A percentile compares a stretch with the other conserved stretches of the same genome.
These are phyloP conservation scores for Gerris buenoi DNA, from an alignment of 1,140 invertebrate genomes.

Conservation along the genomic window DNA sequence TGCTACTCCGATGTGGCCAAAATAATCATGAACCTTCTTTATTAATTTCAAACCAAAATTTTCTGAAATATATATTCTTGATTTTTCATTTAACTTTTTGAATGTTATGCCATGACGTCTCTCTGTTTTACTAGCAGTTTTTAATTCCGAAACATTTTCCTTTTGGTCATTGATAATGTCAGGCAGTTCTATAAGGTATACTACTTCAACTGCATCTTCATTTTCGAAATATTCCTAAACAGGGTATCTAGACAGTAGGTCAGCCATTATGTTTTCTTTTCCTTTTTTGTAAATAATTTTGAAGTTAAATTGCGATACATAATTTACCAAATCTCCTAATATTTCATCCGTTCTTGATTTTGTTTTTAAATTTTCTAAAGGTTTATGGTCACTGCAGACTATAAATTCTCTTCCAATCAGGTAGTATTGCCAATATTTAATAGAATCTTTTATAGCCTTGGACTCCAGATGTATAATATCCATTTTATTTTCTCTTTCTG, in stretches of 20 bases:
- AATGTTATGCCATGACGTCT: no score
- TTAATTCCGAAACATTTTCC: no score
- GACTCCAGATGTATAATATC: constrained; percentile 25
- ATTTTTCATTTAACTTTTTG: no score
- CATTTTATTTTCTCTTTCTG: constrained; percentile 12
- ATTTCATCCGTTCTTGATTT: constrained; percentile 16
- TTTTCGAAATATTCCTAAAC: constrained; percentile 6
- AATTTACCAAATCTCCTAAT: constrained; percentile 13
- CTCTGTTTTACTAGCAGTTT: no score
- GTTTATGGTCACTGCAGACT: constrained; percentile 17
- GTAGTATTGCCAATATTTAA: constrained; percentile 19
- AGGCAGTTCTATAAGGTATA: constrained; percentile 7
- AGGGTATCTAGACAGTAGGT: neutral
- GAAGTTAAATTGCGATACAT: constrained; percentile 16
- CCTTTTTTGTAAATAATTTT: constrained; percentile 13
- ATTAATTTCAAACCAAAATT: no score
- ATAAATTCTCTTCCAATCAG: constrained; percentile 15
- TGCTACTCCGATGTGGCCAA: no score
- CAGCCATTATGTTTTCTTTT: constrained; percentile 13
- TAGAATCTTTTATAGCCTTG: constrained; percentile 18
- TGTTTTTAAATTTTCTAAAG: constrained; percentile 15
- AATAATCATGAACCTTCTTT: no score
- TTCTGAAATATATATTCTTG: no score
- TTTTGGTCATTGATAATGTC: no score
- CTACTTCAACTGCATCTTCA: constrained; percentile 8